phyloP scores from a whole-genome alignment of 2,113 vertebrate species.

The Sceloporus undulatus region DNA sequence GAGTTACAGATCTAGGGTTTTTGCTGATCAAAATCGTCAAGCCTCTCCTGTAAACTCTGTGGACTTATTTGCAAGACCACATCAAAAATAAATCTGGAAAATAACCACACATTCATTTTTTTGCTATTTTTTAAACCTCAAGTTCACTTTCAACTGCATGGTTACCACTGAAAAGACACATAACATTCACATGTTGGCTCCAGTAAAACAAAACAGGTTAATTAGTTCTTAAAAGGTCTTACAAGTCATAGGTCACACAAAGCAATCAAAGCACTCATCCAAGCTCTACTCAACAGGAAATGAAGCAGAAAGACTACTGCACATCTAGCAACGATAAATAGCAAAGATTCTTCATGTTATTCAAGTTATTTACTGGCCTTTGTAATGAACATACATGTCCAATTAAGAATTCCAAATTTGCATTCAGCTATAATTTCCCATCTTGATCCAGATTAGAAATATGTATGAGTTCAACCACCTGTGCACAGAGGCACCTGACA shows the following conservation, averaged over 20 bases:
- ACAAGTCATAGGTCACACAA: slow-evolving; percentile 74
- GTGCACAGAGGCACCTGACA: slow-evolving; percentile 31
- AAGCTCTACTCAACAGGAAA: slow-evolving; percentile 65
- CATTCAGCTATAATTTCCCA: slow-evolving; percentile 37
- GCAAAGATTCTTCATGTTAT: slow-evolving; percentile 43
- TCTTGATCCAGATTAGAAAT: slow-evolving; percentile 44
- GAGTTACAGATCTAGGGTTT: not conserved
- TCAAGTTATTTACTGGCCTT: slow-evolving; percentile 53
- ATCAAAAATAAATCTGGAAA: not conserved
- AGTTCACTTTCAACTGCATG: slow-evolving; percentile 13
- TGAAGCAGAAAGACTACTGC: slow-evolving; percentile 58
- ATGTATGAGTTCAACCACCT: slow-evolving; percentile 51
- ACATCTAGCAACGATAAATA: slow-evolving; percentile 67
- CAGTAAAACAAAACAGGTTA: slow-evolving; percentile 62
- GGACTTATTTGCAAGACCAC: not conserved
- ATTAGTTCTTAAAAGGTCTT: slow-evolving; percentile 76
- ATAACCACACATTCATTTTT: not conserved
- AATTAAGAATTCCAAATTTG: slow-evolving; percentile 31
- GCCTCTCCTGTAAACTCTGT: not conserved
- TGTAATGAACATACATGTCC: slow-evolving; percentile 51
- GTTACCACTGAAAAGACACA: slow-evolving; percentile 19
- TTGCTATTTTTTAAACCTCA: not conserved
- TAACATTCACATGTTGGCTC: slow-evolving; percentile 59
- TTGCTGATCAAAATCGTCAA: not conserved
- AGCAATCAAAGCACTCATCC: slow-evolving; percentile 69